phyloP scores from a whole-genome alignment of 2,888 invertebrate species.

The Athalia cordata region DNA sequence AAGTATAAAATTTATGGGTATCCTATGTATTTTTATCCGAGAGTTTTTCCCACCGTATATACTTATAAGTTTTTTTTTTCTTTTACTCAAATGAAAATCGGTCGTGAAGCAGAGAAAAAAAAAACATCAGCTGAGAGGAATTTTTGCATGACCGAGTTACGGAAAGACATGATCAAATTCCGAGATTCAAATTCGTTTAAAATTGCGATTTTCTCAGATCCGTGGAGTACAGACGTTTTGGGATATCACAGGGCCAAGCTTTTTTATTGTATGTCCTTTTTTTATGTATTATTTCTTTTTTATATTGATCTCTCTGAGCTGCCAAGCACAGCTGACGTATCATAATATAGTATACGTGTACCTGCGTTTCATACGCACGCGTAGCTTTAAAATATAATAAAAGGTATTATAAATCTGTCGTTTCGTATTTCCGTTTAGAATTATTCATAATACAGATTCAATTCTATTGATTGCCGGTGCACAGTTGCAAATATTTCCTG shows the following conservation, averaged over 20 bases:
- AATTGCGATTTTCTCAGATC: not conserved
- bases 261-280: not conserved
- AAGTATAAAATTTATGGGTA: too few relatives aligned
- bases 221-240: too few relatives aligned
- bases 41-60: too few relatives aligned
- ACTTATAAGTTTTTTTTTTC: too few relatives aligned
- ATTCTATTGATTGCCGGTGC: too few relatives aligned
- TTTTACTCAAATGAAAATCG: too few relatives aligned
- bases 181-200: not conserved
- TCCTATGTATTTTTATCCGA: too few relatives aligned
- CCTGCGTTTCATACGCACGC: too few relatives aligned
- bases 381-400: not conserved
- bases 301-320: not conserved
- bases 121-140: not conserved
- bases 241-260: not conserved
- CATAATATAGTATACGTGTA: too few relatives aligned
- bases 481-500: too few relatives aligned
- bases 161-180: not conserved
- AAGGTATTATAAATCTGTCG: not conserved
- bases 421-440: not conserved
- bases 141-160: not conserved
- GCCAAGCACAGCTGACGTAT: constrained; percentile 1
- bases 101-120: not conserved
- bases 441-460: too few relatives aligned
- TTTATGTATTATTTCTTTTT: not conserved